Evolutionary conservation across 2,888 invertebrate species (phyloP), one percentile per base, ranked within the genome.

Genomic region (Aleiodes leptofemur): DNA sequence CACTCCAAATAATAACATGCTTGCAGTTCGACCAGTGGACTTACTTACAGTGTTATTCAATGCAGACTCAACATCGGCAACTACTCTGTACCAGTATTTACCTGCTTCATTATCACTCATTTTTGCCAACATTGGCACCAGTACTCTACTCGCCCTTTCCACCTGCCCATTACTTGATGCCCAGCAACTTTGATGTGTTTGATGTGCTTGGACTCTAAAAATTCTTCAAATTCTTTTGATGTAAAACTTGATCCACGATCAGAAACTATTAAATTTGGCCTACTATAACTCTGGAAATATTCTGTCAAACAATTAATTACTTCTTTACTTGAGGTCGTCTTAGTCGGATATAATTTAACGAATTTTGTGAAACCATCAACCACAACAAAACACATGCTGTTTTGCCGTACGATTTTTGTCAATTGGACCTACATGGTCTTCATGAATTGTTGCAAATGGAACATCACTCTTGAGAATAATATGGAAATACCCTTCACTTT

Each of bases 91-190:
- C 78, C 80, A 79, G 9, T 74, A 53, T 59, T 74, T 75, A 4
- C 73, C 59, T 2, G 51, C 29, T 29, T 59, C 16, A 2, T 74
- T 69, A 16, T 76, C 29, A 38, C 38, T 43, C 13, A 70, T 43
- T 23, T 84, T 84, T 5, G 78, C 77, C 31, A 84, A 50, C 76
- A 83, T 81, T 8, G 79, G 80, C 1, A 77, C 79, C 7, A 84
- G 57, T 3, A 74, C 73, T 0, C 80, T 73, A 53, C 84, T 83
- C 1, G 80, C 68, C 4, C 82, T 61, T 29, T 83, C 82, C 3
- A 81, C 78, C 68, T 87, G 85, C 0, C 86, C 85, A 69, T 86
- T 86, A 83, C 82, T 59, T 82, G 76, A 1, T 84, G 84, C 77
- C 82, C 0, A 3, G 86, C 83, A 9, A 85, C 80, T 56, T 77